These are phyloP conservation scores for Zoroaster sp. DNA, from an alignment of 53 echinoderm and acorn worm genomes.

Conservation along the genomic window DNA sequence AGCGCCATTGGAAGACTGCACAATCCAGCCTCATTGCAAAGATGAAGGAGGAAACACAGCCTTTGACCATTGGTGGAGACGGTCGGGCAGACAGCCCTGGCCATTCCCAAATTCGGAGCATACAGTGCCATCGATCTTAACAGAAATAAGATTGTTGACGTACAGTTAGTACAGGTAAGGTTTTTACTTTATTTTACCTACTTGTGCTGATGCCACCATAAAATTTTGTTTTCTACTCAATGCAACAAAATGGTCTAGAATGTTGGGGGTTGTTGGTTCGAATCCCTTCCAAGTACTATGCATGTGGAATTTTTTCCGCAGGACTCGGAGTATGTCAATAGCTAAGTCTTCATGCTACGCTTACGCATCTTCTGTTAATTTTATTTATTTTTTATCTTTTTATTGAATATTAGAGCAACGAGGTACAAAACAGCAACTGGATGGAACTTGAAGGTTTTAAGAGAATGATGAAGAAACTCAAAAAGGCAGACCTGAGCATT, in stretches of 20 bases:
- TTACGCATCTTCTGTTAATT: neutral
- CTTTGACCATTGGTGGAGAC: conserved; percentile 34
- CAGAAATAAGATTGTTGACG: neutral
- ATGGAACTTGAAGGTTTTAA: conserved; percentile 47
- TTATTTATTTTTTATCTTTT: neutral
- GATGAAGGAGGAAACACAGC: neutral
- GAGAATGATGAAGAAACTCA: conserved; percentile 25
- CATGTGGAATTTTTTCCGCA: neutral
- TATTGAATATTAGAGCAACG: neutral
- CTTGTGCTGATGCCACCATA: neutral
- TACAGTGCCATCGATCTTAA: neutral
- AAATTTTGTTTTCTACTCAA: neutral
- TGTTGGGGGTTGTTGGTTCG: neutral
- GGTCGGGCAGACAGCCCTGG: conserved; percentile 46
- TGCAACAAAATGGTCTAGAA: too few relatives aligned
- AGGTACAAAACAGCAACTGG: conserved; percentile 1
- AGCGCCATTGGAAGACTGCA: neutral
- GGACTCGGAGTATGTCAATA: neutral
- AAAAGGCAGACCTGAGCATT: conserved; percentile 34
- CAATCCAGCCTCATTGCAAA: neutral
- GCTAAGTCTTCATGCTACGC: neutral
- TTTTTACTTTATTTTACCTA: neutral
- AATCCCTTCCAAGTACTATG: neutral
- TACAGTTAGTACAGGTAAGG: neutral
- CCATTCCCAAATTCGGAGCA: neutral